Evolutionary conservation across 2,888 invertebrate species (phyloP), one percentile per base, ranked within the genome.

Genomic region (Tineola bisselliella): DNA sequence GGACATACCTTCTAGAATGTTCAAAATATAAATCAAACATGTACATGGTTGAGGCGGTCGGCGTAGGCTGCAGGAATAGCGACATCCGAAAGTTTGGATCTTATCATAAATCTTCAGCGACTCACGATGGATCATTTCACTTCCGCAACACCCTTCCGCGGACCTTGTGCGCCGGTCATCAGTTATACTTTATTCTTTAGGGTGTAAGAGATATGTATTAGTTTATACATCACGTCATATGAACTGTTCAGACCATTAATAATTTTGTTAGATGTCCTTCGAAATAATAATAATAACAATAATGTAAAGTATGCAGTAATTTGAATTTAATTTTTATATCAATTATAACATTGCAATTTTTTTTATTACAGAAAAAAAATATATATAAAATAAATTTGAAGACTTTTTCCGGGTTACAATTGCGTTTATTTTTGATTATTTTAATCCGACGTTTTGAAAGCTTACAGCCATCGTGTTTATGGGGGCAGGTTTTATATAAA

Each of bases 71-170:
- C 64, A 70, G 70, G 72, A 78, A 76, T 70, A 76, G 72, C 69
- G 71, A 75, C 75, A 74, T 74, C 74, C 73, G 68, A 71, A 77
- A 78, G 75, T 78, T 79, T 69, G 70, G 69, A 69, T 73, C 72
- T 73, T 72, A 71, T 75, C 75, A 79, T 81, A 80, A 81, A 81
- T 81, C 77, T 78, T 72, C 44, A n/a, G 61, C 63, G 69, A 66
- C 67, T 70, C 70, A 70, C 69, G 69, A 77, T 73, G 73, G 73
- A 76, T 76, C 74, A 75, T 68, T 59, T 59, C 44, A 67, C 65
- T 60, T 62, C 65, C 62, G 63, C 64, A 65, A 66, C 68, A 64
- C 69, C 69, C 68, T 70, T 67, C 66, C 63, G 61, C 56, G 48
- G 48, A 48, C 48, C 48, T 17, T 56, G 19, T 56, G 30, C 30